A percentile compares a stretch with the other conserved stretches of the same genome.
Evolutionary conservation across 2,113 vertebrate species (phyloP).

Genomic region (Lophura nycthemera): DNA sequence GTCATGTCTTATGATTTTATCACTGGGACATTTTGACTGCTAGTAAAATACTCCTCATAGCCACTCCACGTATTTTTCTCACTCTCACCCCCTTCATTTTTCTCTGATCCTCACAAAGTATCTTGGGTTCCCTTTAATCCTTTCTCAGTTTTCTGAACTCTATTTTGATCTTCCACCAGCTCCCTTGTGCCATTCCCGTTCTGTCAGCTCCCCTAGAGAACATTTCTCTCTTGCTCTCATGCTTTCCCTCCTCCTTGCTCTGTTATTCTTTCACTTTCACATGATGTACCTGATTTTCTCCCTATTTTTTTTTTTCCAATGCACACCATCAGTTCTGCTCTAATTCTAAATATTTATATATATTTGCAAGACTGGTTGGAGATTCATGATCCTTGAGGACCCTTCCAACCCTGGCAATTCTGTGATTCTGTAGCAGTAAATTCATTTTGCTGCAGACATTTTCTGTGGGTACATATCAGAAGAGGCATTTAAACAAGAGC

Average conservation of each 20-base stretch:
- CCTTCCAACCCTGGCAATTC: too few relatives aligned
- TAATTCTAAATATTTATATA: background rate
- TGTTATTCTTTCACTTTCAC: background rate
- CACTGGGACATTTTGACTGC: background rate
- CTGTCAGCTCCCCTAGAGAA: background rate
- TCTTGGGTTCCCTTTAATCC: conserved; percentile 49
- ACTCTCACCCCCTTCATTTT: background rate
- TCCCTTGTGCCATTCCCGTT: background rate
- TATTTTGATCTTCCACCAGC: conserved; percentile 47
- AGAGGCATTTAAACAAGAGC: background rate
- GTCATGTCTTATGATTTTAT: background rate
- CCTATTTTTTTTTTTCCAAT: background rate
- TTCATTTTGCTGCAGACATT: background rate
- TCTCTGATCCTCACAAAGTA: conserved; percentile 23
- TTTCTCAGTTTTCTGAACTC: conserved; percentile 34
- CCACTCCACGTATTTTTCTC: background rate
- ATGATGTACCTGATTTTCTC: background rate
- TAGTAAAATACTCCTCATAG: background rate
- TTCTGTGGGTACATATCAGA: background rate
- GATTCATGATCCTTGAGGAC: too few relatives aligned
- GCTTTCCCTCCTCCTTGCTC: background rate
- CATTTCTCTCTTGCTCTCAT: background rate
- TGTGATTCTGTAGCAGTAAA: background rate
- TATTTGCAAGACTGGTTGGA: background rate
- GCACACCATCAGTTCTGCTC: background rate